Conservation (phyloP, 2,888 invertebrate genomes). For the Cacoxenus indagator region DNA sequence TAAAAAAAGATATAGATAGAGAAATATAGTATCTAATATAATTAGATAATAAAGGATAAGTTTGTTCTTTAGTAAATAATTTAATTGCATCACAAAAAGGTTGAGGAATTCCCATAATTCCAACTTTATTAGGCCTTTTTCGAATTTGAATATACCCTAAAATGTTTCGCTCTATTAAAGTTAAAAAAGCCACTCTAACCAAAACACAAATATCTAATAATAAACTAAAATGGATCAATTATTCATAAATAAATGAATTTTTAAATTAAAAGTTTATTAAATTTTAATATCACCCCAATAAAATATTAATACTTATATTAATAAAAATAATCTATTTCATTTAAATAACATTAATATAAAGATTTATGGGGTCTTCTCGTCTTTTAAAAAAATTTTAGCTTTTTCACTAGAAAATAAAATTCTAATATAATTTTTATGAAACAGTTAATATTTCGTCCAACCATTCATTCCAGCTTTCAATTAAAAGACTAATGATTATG, state of each 20-base stretch:
- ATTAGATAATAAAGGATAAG: slow-evolving; percentile 75
- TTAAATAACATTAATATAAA: too few relatives aligned
- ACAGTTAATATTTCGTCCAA: slow-evolving; percentile 78
- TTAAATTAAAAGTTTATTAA: slow-evolving; percentile 73
- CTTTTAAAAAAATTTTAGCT: slow-evolving; percentile 77
- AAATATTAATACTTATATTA: slow-evolving; percentile 71
- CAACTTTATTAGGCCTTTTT: slow-evolving; percentile 81
- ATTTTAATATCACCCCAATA: slow-evolving; percentile 78
- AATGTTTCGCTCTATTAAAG: slow-evolving; percentile 58
- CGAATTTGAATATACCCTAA: slow-evolving; percentile 79
- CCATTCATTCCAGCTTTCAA: slow-evolving; percentile 84
- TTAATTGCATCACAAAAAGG: slow-evolving; percentile 82
- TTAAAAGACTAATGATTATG: slow-evolving; percentile 86
- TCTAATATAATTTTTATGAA: slow-evolving; percentile 72
- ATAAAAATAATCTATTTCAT: too few relatives aligned
- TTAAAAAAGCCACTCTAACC: slow-evolving; percentile 80
- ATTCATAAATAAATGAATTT: slow-evolving; percentile 70
- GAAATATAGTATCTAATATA: slow-evolving; percentile 76
- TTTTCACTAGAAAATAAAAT: slow-evolving; percentile 75
- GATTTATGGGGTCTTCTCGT: slow-evolving; percentile 89
- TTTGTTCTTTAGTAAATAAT: slow-evolving; percentile 78
- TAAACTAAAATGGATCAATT: slow-evolving; percentile 74
- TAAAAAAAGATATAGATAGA: slow-evolving; percentile 75
- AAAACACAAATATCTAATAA: slow-evolving; percentile 76
- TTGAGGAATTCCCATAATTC: slow-evolving; percentile 76